phyloP scores from a whole-genome alignment of 2,113 vertebrate species.

The Pelecanoides urinatrix region DNA sequence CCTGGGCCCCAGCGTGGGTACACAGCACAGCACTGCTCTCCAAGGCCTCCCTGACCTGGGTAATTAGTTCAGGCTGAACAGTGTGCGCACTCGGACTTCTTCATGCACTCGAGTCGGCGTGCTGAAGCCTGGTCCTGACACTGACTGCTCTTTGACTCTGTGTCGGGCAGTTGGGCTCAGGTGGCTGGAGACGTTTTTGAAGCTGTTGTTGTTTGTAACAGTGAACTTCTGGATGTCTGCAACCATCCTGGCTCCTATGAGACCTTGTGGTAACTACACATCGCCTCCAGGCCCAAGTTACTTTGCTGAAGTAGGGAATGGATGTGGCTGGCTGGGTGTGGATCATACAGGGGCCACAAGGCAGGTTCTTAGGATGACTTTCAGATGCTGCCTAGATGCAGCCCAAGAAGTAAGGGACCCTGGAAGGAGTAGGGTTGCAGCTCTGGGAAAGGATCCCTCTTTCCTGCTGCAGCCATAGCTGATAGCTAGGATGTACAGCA shows the following conservation, averaged over 20 bases:
- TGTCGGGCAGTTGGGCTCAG: not conserved
- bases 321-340: not conserved
- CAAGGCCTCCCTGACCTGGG: not conserved
- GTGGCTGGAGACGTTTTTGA: not conserved
- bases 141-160: not conserved
- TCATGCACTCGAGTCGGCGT: fast-evolving
- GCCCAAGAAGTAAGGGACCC: not conserved
- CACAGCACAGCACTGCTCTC: not conserved
- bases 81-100: not conserved
- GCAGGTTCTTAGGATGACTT: not conserved
- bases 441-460: not conserved
- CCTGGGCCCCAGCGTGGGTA: not conserved
- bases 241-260: not conserved
- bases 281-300: not conserved
- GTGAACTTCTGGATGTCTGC: not conserved
- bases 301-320: not conserved
- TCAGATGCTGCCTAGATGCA: not conserved
- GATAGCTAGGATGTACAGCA: not conserved
- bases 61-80: not conserved
- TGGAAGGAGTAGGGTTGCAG: not conserved
- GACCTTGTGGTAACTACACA: not conserved
- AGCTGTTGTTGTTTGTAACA: not conserved
- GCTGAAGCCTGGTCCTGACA: not conserved
- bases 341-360: not conserved
- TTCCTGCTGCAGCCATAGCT: not conserved